phyloP scores from a whole-genome alignment of 2,888 invertebrate species.

The Marronus borbonicus region DNA sequence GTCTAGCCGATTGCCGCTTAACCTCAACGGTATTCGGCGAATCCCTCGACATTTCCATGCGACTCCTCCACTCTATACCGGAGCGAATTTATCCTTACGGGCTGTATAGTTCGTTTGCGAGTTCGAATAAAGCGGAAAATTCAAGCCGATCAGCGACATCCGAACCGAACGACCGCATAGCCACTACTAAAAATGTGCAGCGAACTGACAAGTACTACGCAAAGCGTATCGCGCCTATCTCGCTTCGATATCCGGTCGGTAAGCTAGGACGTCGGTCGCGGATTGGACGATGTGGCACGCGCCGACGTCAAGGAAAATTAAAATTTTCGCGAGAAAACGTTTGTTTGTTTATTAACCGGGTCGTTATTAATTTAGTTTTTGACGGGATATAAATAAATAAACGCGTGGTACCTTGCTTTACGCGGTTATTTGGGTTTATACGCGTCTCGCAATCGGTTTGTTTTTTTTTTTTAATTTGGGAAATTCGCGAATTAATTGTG shows the following conservation, averaged over 20 bases:
- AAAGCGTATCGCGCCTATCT: constrained; percentile 31
- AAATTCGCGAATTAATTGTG: too few species aligned
- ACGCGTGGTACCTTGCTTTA: too few species aligned
- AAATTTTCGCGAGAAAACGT: constrained; percentile 14
- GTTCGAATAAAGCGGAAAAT: constrained; percentile 61
- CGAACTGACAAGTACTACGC: constrained; percentile 11
- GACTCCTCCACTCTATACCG: constrained; percentile 59
- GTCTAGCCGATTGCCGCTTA: constrained; percentile 76
- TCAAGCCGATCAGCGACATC: constrained; percentile 60
- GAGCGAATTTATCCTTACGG: constrained; percentile 3
- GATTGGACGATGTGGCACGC: constrained; percentile 10
- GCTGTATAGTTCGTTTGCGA: background rate
- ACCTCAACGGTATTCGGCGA: constrained; percentile 69
- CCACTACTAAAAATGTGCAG: constrained; percentile 66
- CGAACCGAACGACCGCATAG: constrained; percentile 63
- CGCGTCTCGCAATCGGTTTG: too few species aligned
- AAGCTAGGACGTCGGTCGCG: constrained; percentile 23
- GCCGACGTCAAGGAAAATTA: constrained; percentile 30
- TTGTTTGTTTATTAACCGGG: too few species aligned
- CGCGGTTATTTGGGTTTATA: too few species aligned
- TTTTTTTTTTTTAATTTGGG: too few species aligned
- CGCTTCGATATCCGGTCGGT: constrained; percentile 34
- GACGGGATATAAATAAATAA: too few species aligned
- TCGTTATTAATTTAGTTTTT: too few species aligned
- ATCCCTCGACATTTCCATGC: constrained; percentile 74